Evolutionary conservation across 2,113 vertebrate genomes (phyloP), one percentile per base, ranked within the genome.

Genomic region (Malurus alboscapulatus): DNA sequence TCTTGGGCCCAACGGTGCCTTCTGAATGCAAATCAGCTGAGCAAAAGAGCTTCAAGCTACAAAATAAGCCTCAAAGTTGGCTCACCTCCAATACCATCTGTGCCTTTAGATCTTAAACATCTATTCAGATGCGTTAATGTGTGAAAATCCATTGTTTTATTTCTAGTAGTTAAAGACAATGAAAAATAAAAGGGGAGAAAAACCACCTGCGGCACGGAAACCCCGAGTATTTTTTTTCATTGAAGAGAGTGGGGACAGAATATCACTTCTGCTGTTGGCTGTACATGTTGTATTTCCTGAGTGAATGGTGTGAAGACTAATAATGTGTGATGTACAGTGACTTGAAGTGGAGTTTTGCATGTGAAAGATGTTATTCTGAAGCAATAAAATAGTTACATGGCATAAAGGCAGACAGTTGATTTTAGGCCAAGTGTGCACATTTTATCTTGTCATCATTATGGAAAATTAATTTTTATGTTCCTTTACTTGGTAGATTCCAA

Each of bases 71-170:
- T 66, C 71, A 34, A 38, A 89, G 42, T 69, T 96, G 91, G 91
- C 94, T 87, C 57, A 68, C 29, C 62, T 95, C 94, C 92, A 94
- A 51, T 57, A 50, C 94, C 96, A 96, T 96, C 96, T 96, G 92
- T 90, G 86, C 91, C 92, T 88, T 93, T 86, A 92, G 59, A 61
- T 78, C 90, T 84, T 90, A 87, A 93, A 69, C 72, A 88, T 91
- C 94, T 92, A 93, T 96, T 94, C 74, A 94, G 50, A 85, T 73
- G 84, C 2, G 1, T 79, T 94, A 94, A 79, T 3, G 45, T 78
- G 87, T 82, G 88, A 68, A 93, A 84, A 92, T 84, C 47, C 54
- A 87, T 87, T 96, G 82, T 94, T 86, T 87, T 67, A 75, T 73
- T 95, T 76, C 53, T 65, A 82, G 65, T 40, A 75, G 61, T 17